A percentile compares a stretch with the other conserved stretches of the same genome.
These are phyloP conservation scores for Apostichopus californicus DNA, from an alignment of 35 echinoderm and acorn worm genomes.

Conservation along the genomic window DNA sequence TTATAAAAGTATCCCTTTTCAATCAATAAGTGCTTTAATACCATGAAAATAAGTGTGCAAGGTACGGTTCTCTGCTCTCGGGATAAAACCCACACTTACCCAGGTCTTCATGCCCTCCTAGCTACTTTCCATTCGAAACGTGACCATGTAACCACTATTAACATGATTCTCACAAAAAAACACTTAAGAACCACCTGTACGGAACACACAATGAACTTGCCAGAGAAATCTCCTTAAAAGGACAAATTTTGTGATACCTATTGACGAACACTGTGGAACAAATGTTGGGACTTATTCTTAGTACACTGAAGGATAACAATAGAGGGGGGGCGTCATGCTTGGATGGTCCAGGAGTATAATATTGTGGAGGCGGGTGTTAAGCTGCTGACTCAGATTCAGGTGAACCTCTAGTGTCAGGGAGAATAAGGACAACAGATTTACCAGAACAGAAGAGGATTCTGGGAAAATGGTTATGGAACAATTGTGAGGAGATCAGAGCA, in stretches of 20 bases:
- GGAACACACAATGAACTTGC: background rate
- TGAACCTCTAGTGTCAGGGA: slow-evolving; percentile 26
- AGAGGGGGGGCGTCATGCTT: background rate
- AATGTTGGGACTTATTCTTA: background rate
- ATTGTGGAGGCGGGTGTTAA: slow-evolving; percentile 33
- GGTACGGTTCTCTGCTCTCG: no score
- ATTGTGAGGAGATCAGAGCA: no score
- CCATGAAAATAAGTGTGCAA: no score
- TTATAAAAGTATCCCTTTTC: no score
- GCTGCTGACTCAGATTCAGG: slow-evolving; percentile 46
- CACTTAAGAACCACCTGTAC: no score
- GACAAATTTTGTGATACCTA: background rate
- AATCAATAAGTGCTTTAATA: no score
- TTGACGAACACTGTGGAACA: background rate
- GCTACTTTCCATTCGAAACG: no score
- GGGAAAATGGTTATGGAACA: no score
- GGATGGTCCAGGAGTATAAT: background rate
- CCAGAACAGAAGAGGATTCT: background rate
- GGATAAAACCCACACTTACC: no score
- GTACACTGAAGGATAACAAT: background rate
- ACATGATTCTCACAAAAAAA: no score
- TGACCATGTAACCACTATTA: no score
- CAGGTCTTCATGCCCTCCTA: no score
- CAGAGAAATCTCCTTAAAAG: background rate
- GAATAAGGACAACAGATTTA: slow-evolving; percentile 3